Evolutionary conservation across 2,113 vertebrate species (phyloP).

Genomic region (Propithecus coquereli): DNA sequence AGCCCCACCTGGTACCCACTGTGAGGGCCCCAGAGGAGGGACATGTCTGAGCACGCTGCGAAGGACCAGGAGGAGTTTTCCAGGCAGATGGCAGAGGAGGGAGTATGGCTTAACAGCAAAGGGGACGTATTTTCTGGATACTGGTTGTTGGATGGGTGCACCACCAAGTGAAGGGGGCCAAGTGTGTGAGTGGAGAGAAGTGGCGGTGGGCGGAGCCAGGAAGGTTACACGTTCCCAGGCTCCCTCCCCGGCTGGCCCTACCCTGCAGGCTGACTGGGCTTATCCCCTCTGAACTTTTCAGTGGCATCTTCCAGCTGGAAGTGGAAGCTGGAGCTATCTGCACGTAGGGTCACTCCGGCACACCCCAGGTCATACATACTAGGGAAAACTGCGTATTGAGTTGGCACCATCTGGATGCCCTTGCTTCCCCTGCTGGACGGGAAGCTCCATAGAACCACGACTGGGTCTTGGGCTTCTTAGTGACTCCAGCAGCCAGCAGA

Average conservation of each 20-base stretch:
- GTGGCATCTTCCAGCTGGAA: not conserved
- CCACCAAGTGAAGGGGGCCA: not conserved
- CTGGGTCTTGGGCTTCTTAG: not conserved
- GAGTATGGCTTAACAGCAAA: not conserved
- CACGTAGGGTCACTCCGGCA: not conserved
- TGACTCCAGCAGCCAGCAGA: not conserved
- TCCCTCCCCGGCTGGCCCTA: not conserved
- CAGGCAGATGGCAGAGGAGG: not conserved
- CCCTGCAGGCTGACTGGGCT: not conserved
- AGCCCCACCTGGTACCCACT: rapidly evolving
- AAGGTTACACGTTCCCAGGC: not conserved
- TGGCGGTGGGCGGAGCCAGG: rapidly evolving
- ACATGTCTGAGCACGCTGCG: too few relatives aligned
- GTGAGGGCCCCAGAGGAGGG: not conserved
- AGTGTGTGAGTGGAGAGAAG: too few relatives aligned
- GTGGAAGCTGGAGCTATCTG: not conserved
- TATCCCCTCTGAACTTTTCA: not conserved
- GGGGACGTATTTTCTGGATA: not conserved
- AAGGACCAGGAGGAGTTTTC: not conserved
- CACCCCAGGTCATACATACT: too few relatives aligned
- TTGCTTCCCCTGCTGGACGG: not conserved
- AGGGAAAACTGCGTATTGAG: not conserved
- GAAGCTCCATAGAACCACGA: not conserved
- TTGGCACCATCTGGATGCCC: not conserved
- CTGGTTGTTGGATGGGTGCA: not conserved